These are phyloP conservation scores for Sesamia inferens DNA, from an alignment of 2,888 invertebrate genomes.

Conservation along the genomic window DNA sequence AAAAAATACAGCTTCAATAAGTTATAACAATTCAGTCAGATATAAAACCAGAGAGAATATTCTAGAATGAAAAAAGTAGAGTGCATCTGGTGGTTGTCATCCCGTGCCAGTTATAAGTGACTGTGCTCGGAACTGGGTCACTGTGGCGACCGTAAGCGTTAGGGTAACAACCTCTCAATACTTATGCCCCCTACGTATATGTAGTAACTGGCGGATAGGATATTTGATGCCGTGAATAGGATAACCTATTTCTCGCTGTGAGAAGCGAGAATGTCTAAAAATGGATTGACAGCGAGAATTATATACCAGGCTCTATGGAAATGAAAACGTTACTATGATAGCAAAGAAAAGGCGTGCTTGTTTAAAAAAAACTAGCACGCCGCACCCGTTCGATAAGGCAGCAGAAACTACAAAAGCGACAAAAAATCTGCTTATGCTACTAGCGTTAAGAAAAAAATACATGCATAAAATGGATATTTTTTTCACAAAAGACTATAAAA, in stretches of 20 bases:
- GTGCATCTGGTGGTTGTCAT: slow-evolving; percentile 60
- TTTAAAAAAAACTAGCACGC: not conserved
- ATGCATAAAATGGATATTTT: slow-evolving; percentile 39
- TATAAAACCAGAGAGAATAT: slow-evolving; percentile 9
- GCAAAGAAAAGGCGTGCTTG: not conserved
- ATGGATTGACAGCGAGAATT: not conserved
- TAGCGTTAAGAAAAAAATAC: slow-evolving; percentile 22
- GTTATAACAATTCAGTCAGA: not conserved
- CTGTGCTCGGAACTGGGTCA: slow-evolving; percentile 51
- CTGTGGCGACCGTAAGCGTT: slow-evolving; percentile 56
- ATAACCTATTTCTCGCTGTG: slow-evolving; percentile 49
- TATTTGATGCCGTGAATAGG: slow-evolving; percentile 46
- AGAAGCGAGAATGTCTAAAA: slow-evolving; percentile 25
- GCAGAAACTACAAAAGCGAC: not conserved
- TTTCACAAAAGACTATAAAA: slow-evolving; percentile 59
- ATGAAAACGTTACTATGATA: not conserved
- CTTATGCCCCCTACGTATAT: slow-evolving; percentile 44
- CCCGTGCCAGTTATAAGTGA: slow-evolving; percentile 52
- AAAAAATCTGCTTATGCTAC: slow-evolving; percentile 1
- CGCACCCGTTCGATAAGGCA: not conserved
- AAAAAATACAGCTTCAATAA: not conserved
- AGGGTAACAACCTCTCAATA: slow-evolving; percentile 57
- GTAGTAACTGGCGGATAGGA: slow-evolving; percentile 44
- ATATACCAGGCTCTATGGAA: not conserved
- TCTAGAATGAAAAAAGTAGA: slow-evolving; percentile 17